A percentile compares a stretch with the other conserved stretches of the same genome.
phyloP scores from a whole-genome alignment of 2,113 vertebrate genomes.

The Lampris incognitus region DNA sequence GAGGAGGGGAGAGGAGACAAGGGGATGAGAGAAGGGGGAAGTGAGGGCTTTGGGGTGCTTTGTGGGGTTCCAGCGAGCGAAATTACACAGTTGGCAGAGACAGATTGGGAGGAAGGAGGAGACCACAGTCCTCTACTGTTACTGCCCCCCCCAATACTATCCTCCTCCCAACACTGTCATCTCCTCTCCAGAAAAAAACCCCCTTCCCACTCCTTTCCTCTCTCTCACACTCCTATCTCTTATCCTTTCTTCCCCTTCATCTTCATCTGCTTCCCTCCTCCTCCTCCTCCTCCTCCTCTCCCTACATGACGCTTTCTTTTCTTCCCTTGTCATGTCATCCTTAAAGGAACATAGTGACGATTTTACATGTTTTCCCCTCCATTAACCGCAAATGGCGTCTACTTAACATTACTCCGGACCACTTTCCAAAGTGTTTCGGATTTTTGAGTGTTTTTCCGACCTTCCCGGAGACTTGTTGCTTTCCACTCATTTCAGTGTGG shows the following conservation, averaged over 20 bases:
- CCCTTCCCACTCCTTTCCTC: no score
- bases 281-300: background rate
- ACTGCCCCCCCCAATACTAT: background rate
- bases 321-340: background rate
- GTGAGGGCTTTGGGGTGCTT: conserved; percentile 7
- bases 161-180: background rate
- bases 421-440: no score
- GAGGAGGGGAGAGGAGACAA: background rate
- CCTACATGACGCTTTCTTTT: background rate
- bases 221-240: background rate
- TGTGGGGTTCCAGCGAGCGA: background rate
- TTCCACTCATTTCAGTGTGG: no score
- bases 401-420: no score
- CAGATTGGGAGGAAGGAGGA: background rate
- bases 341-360: no score
- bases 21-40: conserved; percentile 5
- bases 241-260: background rate
- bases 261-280: conserved; percentile 15
- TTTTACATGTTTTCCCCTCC: no score
- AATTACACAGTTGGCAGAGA: conserved; percentile 7
- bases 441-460: no score
- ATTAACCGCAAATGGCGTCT: no score
- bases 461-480: no score
- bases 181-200: background rate
- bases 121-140: background rate